These are phyloP conservation scores for Abscondita cerata DNA, from an alignment of 2,888 invertebrate species.

Conservation along the genomic window DNA sequence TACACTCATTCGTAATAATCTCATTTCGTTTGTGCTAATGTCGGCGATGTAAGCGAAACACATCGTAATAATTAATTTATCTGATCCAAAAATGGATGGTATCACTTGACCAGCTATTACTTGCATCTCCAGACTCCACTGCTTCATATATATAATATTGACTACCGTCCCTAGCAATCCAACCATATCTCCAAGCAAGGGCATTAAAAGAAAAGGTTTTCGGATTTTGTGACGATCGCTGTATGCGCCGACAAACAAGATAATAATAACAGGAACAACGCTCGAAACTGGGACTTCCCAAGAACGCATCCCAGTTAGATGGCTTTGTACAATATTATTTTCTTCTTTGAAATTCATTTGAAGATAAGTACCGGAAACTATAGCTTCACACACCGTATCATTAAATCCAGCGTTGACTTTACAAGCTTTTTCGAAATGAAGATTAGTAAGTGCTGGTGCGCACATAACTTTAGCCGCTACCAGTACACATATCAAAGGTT, in stretches of 20 bases:
- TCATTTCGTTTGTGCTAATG: conserved; percentile 62
- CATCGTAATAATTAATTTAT: conserved; percentile 58
- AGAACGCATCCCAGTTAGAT: conserved; percentile 59
- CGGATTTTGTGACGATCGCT: conserved; percentile 56
- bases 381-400: conserved; percentile 60
- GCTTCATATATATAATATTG: conserved; percentile 63
- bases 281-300: conserved; percentile 53
- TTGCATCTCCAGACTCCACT: conserved; percentile 62
- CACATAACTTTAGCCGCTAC: conserved; percentile 50
- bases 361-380: conserved; percentile 48
- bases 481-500: conserved; percentile 53
- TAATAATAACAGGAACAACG: conserved; percentile 52
- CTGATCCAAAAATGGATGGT: conserved; percentile 66
- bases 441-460: conserved; percentile 59
- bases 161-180: conserved; percentile 62
- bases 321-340: conserved; percentile 57
- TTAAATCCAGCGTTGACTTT: conserved; percentile 61
- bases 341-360: conserved; percentile 52
- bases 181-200: conserved; percentile 56
- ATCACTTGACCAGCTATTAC: conserved; percentile 62
- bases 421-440: conserved; percentile 66
- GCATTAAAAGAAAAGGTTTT: conserved; percentile 56
- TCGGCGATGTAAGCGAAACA: conserved; percentile 57
- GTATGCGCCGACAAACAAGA: conserved; percentile 56
- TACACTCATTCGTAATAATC: conserved; percentile 69